Conservation (phyloP, 2,888 invertebrate species). For the Sphinx pinastri region DNA sequence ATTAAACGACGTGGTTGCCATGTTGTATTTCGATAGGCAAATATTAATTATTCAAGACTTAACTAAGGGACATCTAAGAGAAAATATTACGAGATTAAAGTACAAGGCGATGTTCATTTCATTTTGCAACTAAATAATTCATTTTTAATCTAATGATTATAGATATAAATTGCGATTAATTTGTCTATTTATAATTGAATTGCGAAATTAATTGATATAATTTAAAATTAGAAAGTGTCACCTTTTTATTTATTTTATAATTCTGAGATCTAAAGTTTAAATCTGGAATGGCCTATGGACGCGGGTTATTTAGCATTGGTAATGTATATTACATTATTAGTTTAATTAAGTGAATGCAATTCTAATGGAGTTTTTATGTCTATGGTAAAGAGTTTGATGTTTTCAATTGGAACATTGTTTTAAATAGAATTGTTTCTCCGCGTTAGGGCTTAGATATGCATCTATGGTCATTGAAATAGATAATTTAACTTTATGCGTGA, state of each 20-base stretch:
- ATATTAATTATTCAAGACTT: background rate
- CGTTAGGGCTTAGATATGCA: background rate
- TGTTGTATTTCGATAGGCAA: background rate
- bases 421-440: background rate
- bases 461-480: background rate
- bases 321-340: constrained; percentile 25
- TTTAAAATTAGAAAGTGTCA: background rate
- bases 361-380: constrained; percentile 29
- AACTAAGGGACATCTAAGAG: too few relatives aligned
- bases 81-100: too few relatives aligned
- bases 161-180: constrained; percentile 3
- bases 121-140: background rate
- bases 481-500: too few relatives aligned
- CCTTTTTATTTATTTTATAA: background rate
- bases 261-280: constrained; percentile 2
- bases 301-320: constrained; percentile 25
- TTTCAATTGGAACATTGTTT: background rate
- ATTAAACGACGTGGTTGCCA: background rate
- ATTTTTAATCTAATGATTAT: background rate
- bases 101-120: background rate
- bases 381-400: constrained; percentile 12
- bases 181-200: background rate
- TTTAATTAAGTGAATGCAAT: constrained; percentile 27
- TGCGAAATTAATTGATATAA: background rate
- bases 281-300: constrained; percentile 4